Conservation (phyloP, 2,888 invertebrate species). For the Tanaodytes sp. region DNA sequence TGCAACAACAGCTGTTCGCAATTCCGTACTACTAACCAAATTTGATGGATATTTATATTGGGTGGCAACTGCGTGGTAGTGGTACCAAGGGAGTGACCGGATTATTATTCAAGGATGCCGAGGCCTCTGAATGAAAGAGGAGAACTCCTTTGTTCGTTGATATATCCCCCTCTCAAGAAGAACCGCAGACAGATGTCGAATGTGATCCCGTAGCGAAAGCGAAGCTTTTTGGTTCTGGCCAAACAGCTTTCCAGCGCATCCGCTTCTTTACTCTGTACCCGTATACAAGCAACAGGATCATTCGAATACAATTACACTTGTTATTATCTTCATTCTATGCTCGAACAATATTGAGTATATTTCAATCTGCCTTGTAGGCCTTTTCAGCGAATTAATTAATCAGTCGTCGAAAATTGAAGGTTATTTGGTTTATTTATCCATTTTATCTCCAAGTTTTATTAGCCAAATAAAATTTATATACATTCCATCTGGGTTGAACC, state of each 20-base stretch:
- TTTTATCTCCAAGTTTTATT: no score
- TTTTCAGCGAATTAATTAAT: no score
- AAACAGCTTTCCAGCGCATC: slow-evolving; percentile 50
- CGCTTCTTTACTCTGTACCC: slow-evolving; percentile 43
- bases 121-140: slow-evolving; percentile 51
- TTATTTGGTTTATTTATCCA: no score
- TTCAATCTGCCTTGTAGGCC: no score
- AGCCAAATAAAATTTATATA: no score
- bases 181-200: slow-evolving; percentile 54
- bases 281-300: slow-evolving; percentile 42
- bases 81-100: slow-evolving; percentile 43
- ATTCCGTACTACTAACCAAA: slow-evolving; percentile 24
- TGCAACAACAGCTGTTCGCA: slow-evolving; percentile 6
- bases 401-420: no score
- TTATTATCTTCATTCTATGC: slow-evolving; percentile 24
- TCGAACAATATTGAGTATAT: no score
- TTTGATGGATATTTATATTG: slow-evolving; percentile 20
- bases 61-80: slow-evolving; percentile 24
- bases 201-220: slow-evolving; percentile 44
- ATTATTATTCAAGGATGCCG: slow-evolving; percentile 48
- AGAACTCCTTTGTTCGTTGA: slow-evolving; percentile 49
- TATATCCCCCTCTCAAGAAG: slow-evolving; percentile 41
- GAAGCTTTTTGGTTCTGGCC: slow-evolving; percentile 50
- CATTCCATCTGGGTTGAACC: no score
- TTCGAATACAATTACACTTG: slow-evolving; percentile 39